Conservation (phyloP, 2,888 invertebrate species). For the Melinaea menophilus region DNA sequence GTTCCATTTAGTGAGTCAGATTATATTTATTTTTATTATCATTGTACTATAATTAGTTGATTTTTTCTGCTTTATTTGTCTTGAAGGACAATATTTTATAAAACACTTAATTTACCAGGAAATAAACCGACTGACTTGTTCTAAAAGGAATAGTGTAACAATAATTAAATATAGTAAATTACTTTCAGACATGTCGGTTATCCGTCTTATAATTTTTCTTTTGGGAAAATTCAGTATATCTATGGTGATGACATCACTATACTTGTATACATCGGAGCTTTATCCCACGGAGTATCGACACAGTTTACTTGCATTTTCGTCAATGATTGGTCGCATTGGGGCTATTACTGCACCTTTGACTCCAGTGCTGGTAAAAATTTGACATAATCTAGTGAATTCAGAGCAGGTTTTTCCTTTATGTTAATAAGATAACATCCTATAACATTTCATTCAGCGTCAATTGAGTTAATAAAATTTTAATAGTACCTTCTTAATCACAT, state of each 20-base stretch:
- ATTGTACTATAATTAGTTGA: no score
- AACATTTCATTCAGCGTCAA: no score
- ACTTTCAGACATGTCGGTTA: slow-evolving; percentile 50
- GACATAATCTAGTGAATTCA: no score
- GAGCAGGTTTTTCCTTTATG: no score
- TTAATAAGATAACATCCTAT: no score
- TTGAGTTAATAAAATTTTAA: no score
- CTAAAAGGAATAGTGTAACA: neutral
- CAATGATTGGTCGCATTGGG: slow-evolving; percentile 81
- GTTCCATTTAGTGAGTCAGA: slow-evolving; percentile 36
- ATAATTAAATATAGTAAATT: neutral
- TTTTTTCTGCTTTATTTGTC: no score
- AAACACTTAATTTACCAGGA: no score
- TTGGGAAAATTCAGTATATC: slow-evolving; percentile 78
- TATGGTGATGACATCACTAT: slow-evolving; percentile 75
- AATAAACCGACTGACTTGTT: neutral
- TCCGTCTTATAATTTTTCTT: slow-evolving; percentile 69
- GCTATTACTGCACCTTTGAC: slow-evolving; percentile 81
- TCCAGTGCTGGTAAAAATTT: slow-evolving; percentile 69
- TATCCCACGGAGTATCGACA: slow-evolving; percentile 80
- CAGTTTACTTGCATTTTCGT: slow-evolving; percentile 78
- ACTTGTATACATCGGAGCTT: slow-evolving; percentile 79
- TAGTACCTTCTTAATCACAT: no score
- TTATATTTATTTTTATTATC: neutral
- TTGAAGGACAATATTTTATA: no score